Evolutionary conservation across 2,888 invertebrate genomes (phyloP), one percentile per base, ranked within the genome.

Genomic region (Acleris sparsana): DNA sequence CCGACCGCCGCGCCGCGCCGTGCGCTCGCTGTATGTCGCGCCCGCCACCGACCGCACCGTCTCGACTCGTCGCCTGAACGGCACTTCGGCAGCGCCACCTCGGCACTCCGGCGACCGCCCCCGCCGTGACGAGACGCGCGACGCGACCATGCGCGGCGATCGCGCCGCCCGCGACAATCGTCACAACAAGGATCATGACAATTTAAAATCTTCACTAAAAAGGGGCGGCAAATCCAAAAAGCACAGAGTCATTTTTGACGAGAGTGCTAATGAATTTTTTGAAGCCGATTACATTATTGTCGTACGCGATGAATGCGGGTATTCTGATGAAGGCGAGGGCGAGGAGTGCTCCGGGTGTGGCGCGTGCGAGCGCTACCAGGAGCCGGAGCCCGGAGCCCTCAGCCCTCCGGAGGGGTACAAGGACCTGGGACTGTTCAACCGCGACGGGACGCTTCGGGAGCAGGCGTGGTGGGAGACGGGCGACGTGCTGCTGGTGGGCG

Each of bases 351-450:
- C 94, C 20, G 94, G 94, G 77, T 91, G 91, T 70, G 91, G 89
- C 25, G 83, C 90, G 49, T 91, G 91, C 83, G 92, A 93, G 72
- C 83, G 85, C 25, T 96, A 94, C 86, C 93, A 95, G 79, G 96
- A 96, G 85, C 95, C 95, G 68, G 96, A 96, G 83, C 95, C 96
- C 70, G 97, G 97, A 51, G 97, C 97, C 5, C 94, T 97, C 67
- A 97, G 97, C 83, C 97, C 97, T 25, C 97, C 97, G 13, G 97
- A 97, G 83, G 97, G 97, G 11, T 97, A 97, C 91, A 97, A 97
- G 87, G 97, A 97, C 82, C 94, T 96, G 93, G 96, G 96, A 73
- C 85, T 94, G 68, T 93, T 95, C 73, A 94, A 94, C 76, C 93
- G 93, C 62, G 92, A 90, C 61, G 93, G 92, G 9, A 93, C 93